Conservation (phyloP, 2,113 vertebrate genomes). For the Nothocercus nigrocapillus region DNA sequence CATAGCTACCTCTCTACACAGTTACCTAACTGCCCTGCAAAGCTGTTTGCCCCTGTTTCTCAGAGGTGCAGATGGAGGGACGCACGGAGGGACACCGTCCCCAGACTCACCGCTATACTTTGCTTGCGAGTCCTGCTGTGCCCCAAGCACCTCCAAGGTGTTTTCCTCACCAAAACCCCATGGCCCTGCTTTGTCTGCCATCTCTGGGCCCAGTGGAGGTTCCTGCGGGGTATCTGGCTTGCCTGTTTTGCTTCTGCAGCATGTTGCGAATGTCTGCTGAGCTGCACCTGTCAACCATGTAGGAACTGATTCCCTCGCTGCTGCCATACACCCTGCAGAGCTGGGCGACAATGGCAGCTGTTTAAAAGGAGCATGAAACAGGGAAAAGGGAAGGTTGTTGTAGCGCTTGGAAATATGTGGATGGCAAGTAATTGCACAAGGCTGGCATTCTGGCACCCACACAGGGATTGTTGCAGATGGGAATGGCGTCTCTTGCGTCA, state of each 20-base stretch:
- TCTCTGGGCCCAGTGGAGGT: not conserved
- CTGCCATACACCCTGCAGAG: not conserved
- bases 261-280: not conserved
- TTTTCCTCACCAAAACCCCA: not conserved
- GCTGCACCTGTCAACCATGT: not conserved
- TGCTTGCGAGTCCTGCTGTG: not conserved
- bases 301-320: not conserved
- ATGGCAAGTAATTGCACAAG: not conserved
- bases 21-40: not conserved
- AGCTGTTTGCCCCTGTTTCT: not conserved
- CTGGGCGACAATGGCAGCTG: not conserved
- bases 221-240: not conserved
- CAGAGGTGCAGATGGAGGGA: not conserved
- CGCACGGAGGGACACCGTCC: not conserved
- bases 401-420: accelerated
- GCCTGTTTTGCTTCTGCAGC: not conserved
- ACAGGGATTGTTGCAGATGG: accelerated
- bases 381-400: not conserved
- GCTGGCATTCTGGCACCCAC: not conserved
- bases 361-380: not conserved
- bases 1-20: accelerated
- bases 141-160: not conserved
- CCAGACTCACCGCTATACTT: not conserved
- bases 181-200: not conserved
- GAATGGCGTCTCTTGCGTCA: not conserved